These are phyloP conservation scores for Amphipoea oculea DNA, from an alignment of 2,888 invertebrate species.

Conservation along the genomic window DNA sequence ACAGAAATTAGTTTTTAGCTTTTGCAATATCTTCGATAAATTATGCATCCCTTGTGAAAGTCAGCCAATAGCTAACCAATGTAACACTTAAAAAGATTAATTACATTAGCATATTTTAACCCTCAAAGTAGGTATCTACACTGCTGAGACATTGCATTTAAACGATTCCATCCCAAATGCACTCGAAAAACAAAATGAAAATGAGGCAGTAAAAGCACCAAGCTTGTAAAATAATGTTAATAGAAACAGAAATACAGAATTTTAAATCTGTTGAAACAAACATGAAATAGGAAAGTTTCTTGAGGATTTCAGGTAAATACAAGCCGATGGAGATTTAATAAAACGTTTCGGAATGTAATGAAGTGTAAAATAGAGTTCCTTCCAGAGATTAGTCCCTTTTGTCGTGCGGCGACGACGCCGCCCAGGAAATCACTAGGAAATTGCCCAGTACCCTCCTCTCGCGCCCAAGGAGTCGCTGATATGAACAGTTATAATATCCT, in stretches of 20 bases:
- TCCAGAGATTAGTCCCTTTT: slow-evolving; percentile 85
- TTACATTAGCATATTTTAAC: slow-evolving; percentile 60
- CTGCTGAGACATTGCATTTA: slow-evolving; percentile 40
- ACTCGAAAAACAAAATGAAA: slow-evolving; percentile 57
- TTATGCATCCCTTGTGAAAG: slow-evolving; percentile 48
- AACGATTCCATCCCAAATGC: slow-evolving; percentile 47
- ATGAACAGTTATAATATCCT: slow-evolving; percentile 66
- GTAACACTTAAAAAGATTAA: slow-evolving; percentile 48
- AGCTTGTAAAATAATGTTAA: slow-evolving; percentile 56
- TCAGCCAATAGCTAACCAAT: slow-evolving; percentile 33
- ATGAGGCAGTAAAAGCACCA: slow-evolving; percentile 46
- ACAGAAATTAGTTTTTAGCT: slow-evolving; percentile 45
- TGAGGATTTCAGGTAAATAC: slow-evolving; percentile 62
- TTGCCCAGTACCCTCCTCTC: slow-evolving; percentile 78
- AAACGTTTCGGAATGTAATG: slow-evolving; percentile 81
- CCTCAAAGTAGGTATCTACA: slow-evolving; percentile 25
- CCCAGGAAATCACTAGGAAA: slow-evolving; percentile 86
- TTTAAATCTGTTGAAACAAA: slow-evolving; percentile 56
- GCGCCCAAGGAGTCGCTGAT: slow-evolving; percentile 57
- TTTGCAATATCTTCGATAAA: slow-evolving; percentile 36
- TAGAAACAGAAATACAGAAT: slow-evolving; percentile 56
- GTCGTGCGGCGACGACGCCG: slow-evolving; percentile 73
- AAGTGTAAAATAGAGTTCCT: slow-evolving; percentile 87
- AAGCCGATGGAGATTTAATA: slow-evolving; percentile 73
- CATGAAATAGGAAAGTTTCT: slow-evolving; percentile 52